Evolutionary conservation across 2,888 invertebrate species (phyloP), one percentile per base, ranked within the genome.

Genomic region (Dryobotodes eremita): DNA sequence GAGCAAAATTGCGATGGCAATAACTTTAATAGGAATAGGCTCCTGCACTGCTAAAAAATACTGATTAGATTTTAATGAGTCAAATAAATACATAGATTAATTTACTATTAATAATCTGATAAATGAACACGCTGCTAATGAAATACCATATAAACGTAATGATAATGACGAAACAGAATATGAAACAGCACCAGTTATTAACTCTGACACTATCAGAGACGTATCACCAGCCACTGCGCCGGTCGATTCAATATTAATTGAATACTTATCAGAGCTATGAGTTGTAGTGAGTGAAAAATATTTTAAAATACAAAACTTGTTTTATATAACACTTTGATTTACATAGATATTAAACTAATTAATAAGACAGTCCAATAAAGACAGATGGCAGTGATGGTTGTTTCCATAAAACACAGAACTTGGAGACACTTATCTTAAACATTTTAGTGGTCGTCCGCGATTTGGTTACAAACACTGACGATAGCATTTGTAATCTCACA

Each of bases 241-340:
- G 82, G 85, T 82, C 71, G 79, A 86, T 78, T 61, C 80, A 77
- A 82, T 85, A 84, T 86, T 90, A 91, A 91, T 91, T 90, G 89
- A 91, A 91, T 89, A 88, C 75, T 87, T 89, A 91, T 89, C 88
- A 87, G 42, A 59, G 15, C 17, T 57, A 50, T n/a, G 31, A 73
- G 70, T 23, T 13, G 77, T 64, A 57, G 59, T 61, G 5, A 73
- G n/a, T 75, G 48, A 66, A 77, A 46, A 5, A 70, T 53, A 15
- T 61, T 77, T 64, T 46, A 65, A 15, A 42, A 77, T 4, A 50
- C 53, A 23, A 50, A 59, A 75, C 66, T 48, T 13, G 36, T 68
- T 48, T 26, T 42, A 26, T 48, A 10, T 6, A 62, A 46, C 42
- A 70, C n/a, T 61, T 55, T 10, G 48, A 48, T 57, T 20, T 42